Evolutionary conservation across 2,888 invertebrate species (phyloP).

Genomic region (Pilophorus perplexus): DNA sequence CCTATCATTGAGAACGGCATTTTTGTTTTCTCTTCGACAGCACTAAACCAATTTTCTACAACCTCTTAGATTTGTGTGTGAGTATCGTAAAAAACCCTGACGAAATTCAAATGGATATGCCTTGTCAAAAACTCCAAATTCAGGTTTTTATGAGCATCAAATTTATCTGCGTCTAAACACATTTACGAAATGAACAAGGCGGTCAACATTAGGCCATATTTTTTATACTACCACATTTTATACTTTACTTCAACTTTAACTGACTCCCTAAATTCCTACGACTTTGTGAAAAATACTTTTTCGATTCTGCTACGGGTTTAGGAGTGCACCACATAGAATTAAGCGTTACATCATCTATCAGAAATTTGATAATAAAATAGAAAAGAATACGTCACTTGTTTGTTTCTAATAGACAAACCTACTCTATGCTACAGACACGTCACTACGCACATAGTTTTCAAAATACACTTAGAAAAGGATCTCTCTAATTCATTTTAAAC

Average conservation of each 20-base stretch:
- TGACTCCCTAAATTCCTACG: background rate
- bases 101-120: constrained; percentile 33
- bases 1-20: too few species aligned
- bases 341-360: too few species aligned
- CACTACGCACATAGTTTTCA: too few species aligned
- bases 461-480: too few species aligned
- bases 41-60: too few species aligned
- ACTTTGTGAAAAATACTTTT: constrained; percentile 27
- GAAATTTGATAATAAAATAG: too few species aligned
- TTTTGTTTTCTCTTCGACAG: too few species aligned
- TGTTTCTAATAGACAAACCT: too few species aligned
- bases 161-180: constrained; percentile 13
- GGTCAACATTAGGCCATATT: constrained; percentile 32
- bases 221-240: constrained; percentile 19
- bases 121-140: constrained; percentile 24
- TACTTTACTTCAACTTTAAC: background rate
- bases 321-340: constrained; percentile 12
- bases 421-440: too few species aligned
- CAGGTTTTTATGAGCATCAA: constrained; percentile 16
- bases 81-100: constrained; percentile 21
- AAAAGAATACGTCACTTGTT: too few species aligned
- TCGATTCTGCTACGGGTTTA: constrained; percentile 8
- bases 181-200: constrained; percentile 27
- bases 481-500: too few species aligned
- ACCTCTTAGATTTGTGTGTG: constrained; percentile 10